Evolutionary conservation across 1,140 invertebrate genomes (phyloP), one percentile per base, ranked within the genome.

Genomic region (Heliconius eleuchia): DNA sequence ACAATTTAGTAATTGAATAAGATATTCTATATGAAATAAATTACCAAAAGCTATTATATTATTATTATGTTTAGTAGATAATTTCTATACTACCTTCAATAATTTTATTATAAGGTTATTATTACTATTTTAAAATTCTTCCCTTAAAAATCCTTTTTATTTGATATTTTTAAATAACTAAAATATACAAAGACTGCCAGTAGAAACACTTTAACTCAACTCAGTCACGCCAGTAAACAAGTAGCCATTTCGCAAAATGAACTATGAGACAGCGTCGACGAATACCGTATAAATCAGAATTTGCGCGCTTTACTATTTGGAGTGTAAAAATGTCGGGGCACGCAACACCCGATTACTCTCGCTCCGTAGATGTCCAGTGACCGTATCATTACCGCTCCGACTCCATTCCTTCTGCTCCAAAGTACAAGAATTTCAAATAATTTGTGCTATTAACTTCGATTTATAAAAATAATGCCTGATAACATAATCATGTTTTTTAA

Each of bases 301-400:
- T 73, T n/a, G 60, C 60, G 11, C 11, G 60, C 60, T 57, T 34
- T 19, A 19, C 16, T 71, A 71, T 42, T 52, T 46, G 46, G 73
- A 60, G 78, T 74, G 27, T 37, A 70, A 50, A 78, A 71, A 75
- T 79, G 37, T 50, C 42, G 34, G 37, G 73, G 55, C 78, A 23
- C 50, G 60, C 60, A 79, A 79, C 66, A 75, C 73, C 60, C 78
- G 42, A 79, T 79, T 79, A 79, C 73, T 71, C 73, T 13, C 78
- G 78, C 78, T 23, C 30, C 42, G 30, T 71, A 39, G 66, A 79
- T 55, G 60, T 60, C 73, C 37, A 55, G 57, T 79, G 78, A 79
- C 78, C 78, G 78, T 79, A 9, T 34, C 42, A 74, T 74, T 74
- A 60, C 57, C 71, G 73, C 42, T 73, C 78, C 57, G 5, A 42